These are phyloP conservation scores for Neoitamus cyanurus DNA, from an alignment of 2,888 invertebrate genomes.

Conservation along the genomic window DNA sequence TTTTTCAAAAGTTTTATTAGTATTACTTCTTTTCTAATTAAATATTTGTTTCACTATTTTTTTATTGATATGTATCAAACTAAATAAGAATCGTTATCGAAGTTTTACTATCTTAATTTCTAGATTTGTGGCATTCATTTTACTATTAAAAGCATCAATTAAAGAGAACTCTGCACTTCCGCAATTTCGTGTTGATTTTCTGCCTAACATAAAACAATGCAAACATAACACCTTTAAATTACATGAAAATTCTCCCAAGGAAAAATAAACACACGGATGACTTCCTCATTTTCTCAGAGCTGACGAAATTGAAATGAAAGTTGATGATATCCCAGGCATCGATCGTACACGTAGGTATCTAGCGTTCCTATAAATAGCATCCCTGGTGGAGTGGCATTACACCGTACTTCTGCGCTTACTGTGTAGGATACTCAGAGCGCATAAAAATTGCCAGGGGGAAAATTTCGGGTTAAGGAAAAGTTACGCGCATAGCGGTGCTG, in stretches of 20 bases:
- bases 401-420: not conserved
- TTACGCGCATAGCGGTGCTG: constrained; percentile 42
- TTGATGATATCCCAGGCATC: not conserved
- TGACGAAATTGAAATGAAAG: not conserved
- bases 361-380: not conserved
- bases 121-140: too few relatives aligned
- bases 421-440: not conserved
- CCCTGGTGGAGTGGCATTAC: not conserved
- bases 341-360: not conserved
- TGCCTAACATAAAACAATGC: too few relatives aligned
- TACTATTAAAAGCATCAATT: too few relatives aligned
- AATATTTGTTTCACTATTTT: too few relatives aligned
- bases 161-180: too few relatives aligned
- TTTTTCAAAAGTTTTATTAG: too few relatives aligned
- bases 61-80: too few relatives aligned
- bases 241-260: not conserved
- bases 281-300: not conserved
- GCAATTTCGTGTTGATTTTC: too few relatives aligned
- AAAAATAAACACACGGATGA: not conserved
- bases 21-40: too few relatives aligned
- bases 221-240: too few relatives aligned
- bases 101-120: too few relatives aligned
- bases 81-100: too few relatives aligned
- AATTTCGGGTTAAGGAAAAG: not conserved
- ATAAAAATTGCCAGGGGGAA: not conserved